These are phyloP conservation scores for Palythoa grandiflora DNA, from an alignment of 92 coral and sea anemone genomes.

Conservation along the genomic window DNA sequence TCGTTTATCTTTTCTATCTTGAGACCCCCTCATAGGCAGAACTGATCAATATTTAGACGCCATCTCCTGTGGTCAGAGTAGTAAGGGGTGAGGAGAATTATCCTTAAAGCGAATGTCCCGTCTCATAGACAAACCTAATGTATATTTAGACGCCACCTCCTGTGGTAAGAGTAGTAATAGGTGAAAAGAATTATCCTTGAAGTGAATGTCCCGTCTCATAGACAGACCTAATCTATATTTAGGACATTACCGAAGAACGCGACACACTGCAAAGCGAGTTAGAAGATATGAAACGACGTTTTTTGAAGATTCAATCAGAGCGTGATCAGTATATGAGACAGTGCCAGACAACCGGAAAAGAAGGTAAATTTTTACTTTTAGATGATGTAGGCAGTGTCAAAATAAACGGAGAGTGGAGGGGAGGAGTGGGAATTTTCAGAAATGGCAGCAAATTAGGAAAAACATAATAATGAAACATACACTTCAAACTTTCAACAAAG, in stretches of 20 bases:
- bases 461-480: too few species aligned
- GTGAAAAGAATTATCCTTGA: not conserved
- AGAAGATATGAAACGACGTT: constrained; percentile 65
- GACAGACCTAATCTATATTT: too few species aligned
- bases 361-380: constrained; percentile 31
- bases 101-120: not conserved
- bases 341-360: constrained; percentile 75
- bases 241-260: constrained; percentile 71
- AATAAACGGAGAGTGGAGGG: not conserved
- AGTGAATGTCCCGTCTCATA: not conserved
- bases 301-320: constrained; percentile 65
- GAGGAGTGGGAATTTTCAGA: not conserved
- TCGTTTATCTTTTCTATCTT: not conserved
- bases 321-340: constrained; percentile 79
- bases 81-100: too few species aligned
- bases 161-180: too few species aligned
- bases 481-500: not conserved
- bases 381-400: not conserved
- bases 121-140: not conserved
- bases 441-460: too few species aligned
- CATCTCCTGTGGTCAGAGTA: too few species aligned
- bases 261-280: constrained; percentile 77
- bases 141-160: too few species aligned
- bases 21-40: too few species aligned
- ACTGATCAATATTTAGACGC: too few species aligned